These are phyloP conservation scores for Chrysotoxum bicinctum DNA, from an alignment of 2,888 invertebrate genomes.

Conservation along the genomic window DNA sequence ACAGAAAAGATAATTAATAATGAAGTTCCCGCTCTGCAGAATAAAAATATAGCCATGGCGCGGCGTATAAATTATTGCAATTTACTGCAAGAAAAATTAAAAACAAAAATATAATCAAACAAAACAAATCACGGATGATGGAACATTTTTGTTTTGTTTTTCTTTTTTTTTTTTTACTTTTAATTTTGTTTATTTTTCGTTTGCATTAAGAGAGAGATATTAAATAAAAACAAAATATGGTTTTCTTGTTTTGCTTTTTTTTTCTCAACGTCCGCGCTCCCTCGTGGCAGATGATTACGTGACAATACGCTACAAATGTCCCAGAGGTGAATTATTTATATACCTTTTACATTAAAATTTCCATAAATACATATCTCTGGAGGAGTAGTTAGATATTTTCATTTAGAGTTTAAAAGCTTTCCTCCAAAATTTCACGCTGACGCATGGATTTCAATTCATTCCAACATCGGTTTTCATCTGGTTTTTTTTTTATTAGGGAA, in stretches of 20 bases:
- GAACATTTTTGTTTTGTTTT: slow-evolving; percentile 23
- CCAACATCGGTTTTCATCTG: background rate
- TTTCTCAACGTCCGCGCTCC: slow-evolving; percentile 80
- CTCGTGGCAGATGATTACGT: slow-evolving; percentile 94
- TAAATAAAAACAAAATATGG: slow-evolving; percentile 43
- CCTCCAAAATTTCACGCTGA: slow-evolving; percentile 22
- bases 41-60: slow-evolving; percentile 1
- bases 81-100: slow-evolving; percentile 36
- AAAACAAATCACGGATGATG: slow-evolving; percentile 24
- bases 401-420: slow-evolving; percentile 30
- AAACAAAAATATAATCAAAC: background rate
- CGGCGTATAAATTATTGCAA: slow-evolving; percentile 40
- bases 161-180: background rate
- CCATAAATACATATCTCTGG: slow-evolving; percentile 11
- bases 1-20: slow-evolving; percentile 23
- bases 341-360: slow-evolving; percentile 28
- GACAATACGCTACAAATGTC: slow-evolving; percentile 94
- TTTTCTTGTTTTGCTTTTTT: slow-evolving; percentile 28
- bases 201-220: slow-evolving; percentile 14
- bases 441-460: slow-evolving; percentile 32
- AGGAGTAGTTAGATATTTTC: slow-evolving; percentile 36
- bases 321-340: slow-evolving; percentile 86
- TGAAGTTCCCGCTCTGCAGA: slow-evolving; percentile 46
- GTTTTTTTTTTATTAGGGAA: slow-evolving; percentile 25
- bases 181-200: slow-evolving; percentile 5